Evolutionary conservation across 2,888 invertebrate genomes (phyloP).

Genomic region (Listrodromus nycthemerus): DNA sequence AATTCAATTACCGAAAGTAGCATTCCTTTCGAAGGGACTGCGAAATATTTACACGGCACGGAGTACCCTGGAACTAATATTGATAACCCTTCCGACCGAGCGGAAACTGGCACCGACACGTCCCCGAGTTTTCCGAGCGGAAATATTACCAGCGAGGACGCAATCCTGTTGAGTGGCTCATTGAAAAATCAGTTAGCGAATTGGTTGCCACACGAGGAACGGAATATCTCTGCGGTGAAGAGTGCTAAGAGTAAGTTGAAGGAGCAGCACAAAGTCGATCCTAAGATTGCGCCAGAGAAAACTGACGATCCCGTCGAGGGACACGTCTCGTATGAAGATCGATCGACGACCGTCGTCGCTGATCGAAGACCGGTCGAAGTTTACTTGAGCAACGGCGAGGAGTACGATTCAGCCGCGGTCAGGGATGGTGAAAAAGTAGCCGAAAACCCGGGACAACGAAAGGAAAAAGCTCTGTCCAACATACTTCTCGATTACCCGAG

Average conservation of each 20-base stretch:
- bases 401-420: slow-evolving; percentile 8
- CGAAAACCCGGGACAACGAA: neutral
- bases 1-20: slow-evolving; percentile 11
- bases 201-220: slow-evolving; percentile 54
- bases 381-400: slow-evolving; percentile 34
- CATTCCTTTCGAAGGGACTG: slow-evolving; percentile 13
- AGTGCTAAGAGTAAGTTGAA: slow-evolving; percentile 13
- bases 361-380: slow-evolving; percentile 40
- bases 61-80: slow-evolving; percentile 33
- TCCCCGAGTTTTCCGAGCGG: slow-evolving; percentile 56
- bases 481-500: neutral
- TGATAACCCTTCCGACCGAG: slow-evolving; percentile 39
- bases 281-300: neutral
- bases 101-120: slow-evolving; percentile 44
- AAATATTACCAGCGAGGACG: slow-evolving; percentile 51
- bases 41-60: slow-evolving; percentile 17
- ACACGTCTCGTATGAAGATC: slow-evolving; percentile 44
- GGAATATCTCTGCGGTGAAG: slow-evolving; percentile 25
- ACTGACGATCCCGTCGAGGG: slow-evolving; percentile 26
- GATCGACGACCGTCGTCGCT: slow-evolving; percentile 28
- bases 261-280: slow-evolving; percentile 14
- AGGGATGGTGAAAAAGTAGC: slow-evolving; percentile 1
- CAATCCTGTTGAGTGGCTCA: slow-evolving; percentile 59
- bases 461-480: slow-evolving; percentile 11
- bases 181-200: slow-evolving; percentile 62